Conservation (phyloP, 2,797 vertebrate genomes). For the Poeciliopsis presidionis region DNA sequence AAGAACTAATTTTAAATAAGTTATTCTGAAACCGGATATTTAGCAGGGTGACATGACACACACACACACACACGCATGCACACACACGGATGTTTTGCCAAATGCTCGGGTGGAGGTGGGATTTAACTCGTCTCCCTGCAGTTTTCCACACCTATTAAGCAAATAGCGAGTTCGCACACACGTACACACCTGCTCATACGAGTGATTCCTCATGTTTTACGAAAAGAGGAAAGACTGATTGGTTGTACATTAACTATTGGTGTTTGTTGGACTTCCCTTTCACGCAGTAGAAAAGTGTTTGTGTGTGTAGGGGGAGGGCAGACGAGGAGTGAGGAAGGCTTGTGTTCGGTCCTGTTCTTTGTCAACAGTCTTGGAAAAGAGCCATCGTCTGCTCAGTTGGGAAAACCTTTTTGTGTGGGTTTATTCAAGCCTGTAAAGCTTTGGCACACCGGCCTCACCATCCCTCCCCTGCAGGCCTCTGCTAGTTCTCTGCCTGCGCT, state of each 20-base stretch:
- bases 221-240: constrained; percentile 5
- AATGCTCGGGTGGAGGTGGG: constrained; percentile 52
- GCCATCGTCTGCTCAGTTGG: constrained; percentile 57
- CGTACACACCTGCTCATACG: not conserved
- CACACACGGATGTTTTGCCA: constrained; percentile 62
- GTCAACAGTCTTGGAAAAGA: constrained; percentile 70
- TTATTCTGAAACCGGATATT: not conserved
- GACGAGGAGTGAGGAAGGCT: constrained; percentile 36
- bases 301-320: constrained; percentile 18
- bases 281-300: constrained; percentile 28
- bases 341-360: constrained; percentile 67
- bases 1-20: constrained; percentile 14
- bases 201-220: constrained; percentile 24
- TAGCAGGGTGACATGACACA: not conserved
- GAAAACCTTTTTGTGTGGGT: constrained; percentile 58
- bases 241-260: constrained; percentile 14
- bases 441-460: constrained; percentile 45
- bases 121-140: constrained; percentile 30
- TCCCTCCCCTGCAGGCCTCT: constrained; percentile 49
- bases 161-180: constrained; percentile 44
- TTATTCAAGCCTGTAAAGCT: constrained; percentile 62
- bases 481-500: constrained; percentile 5
- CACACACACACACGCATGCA: not conserved
- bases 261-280: constrained; percentile 34
- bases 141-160: constrained; percentile 72